Evolutionary conservation across 2,113 vertebrate species (phyloP).

Genomic region (Chascanopsetta lugubris): DNA sequence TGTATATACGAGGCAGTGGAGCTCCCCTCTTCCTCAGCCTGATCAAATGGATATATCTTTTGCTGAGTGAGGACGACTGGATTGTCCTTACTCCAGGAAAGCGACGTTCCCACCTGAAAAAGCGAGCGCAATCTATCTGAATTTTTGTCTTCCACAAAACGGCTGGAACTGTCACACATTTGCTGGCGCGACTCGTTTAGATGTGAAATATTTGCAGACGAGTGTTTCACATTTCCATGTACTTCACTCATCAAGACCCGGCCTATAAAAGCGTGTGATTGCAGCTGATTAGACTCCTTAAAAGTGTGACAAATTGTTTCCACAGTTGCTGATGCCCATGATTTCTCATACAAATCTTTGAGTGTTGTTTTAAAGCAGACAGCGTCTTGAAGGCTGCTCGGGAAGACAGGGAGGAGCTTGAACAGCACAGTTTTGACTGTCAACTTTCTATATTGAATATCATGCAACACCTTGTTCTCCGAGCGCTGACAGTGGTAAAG

Average conservation of each 20-base stretch:
- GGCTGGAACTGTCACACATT: neutral
- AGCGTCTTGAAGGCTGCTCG: constrained; percentile 63
- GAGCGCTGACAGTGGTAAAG: neutral
- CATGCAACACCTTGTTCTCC: constrained; percentile 50
- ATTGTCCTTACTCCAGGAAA: neutral
- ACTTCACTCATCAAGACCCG: neutral
- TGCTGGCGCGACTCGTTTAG: neutral
- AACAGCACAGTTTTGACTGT: constrained; percentile 28
- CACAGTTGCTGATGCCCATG: constrained; percentile 41
- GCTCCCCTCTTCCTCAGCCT: neutral
- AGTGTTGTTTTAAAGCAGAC: constrained; percentile 59
- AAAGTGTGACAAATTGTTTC: constrained; percentile 18
- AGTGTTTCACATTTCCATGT: neutral
- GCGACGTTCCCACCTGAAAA: neutral
- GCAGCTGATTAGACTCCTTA: constrained; percentile 19
- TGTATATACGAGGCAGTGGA: neutral
- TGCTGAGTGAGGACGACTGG: neutral
- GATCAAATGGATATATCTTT: neutral
- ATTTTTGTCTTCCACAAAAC: neutral
- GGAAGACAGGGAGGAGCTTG: constrained; percentile 46
- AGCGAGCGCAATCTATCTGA: neutral
- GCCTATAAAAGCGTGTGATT: constrained; percentile 14
- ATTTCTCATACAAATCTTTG: constrained; percentile 8
- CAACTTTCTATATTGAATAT: constrained; percentile 29
- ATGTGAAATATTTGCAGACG: neutral